Evolutionary conservation across 2,113 vertebrate genomes (phyloP).

Genomic region (Passer domesticus): DNA sequence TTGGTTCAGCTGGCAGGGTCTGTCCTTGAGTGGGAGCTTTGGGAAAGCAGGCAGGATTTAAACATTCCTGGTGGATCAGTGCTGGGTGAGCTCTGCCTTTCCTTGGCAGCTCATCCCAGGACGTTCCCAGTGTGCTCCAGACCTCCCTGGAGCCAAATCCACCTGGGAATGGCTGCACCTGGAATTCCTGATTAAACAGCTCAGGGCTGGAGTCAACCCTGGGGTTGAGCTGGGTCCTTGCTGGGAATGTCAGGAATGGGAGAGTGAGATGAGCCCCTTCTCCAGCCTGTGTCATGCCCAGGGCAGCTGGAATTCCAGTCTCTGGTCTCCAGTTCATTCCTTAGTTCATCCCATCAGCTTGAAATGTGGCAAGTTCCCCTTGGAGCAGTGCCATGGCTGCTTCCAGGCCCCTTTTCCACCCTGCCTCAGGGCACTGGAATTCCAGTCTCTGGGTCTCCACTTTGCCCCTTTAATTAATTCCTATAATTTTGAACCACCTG

Average conservation of each 20-base stretch:
- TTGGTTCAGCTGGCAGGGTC: not conserved
- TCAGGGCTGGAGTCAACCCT: slow-evolving; percentile 49
- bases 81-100: not conserved
- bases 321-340: not conserved
- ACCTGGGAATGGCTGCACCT: not conserved
- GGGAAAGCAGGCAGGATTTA: not conserved
- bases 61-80: not conserved
- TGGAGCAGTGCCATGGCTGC: not conserved
- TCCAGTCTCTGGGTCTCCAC: not conserved
- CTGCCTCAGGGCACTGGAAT: not conserved
- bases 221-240: not conserved
- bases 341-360: not conserved
- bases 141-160: not conserved
- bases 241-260: not conserved
- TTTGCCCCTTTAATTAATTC: not conserved
- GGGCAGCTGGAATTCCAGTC: not conserved
- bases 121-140: not conserved
- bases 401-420: not conserved
- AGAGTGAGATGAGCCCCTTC: not conserved
- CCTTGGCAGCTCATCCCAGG: not conserved
- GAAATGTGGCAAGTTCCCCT: not conserved
- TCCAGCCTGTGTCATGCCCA: not conserved
- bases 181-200: slow-evolving; percentile 51
- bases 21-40: accelerated
- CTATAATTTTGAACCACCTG: no score